Percentiles rank a stretch among this genome's conserved stretches.
Evolutionary conservation across 2,888 invertebrate genomes (phyloP).

Genomic region (Lamproptera curius): DNA sequence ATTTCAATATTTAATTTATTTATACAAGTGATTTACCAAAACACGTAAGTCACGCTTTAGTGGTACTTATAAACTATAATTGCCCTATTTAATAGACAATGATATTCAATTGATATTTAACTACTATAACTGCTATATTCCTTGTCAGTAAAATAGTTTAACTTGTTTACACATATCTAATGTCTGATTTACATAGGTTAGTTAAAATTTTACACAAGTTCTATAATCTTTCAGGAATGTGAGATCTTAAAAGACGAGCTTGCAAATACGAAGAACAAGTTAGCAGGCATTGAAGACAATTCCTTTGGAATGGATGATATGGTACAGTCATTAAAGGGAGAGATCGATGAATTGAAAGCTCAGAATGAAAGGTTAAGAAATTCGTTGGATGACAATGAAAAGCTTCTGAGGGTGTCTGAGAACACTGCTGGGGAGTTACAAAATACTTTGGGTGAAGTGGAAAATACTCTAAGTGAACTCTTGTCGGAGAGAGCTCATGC

Average conservation of each 20-base stretch:
- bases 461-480: slow-evolving; percentile 83
- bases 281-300: slow-evolving; percentile 82
- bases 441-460: slow-evolving; percentile 84
- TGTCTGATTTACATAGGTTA: too few species aligned
- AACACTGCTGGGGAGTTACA: slow-evolving; percentile 90
- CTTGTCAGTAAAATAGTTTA: too few species aligned
- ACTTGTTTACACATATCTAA: too few species aligned
- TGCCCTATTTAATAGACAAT: too few species aligned
- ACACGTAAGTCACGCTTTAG: too few species aligned
- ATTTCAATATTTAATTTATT: too few species aligned
- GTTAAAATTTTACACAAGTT: not conserved
- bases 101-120: too few species aligned
- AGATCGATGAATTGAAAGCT: slow-evolving; percentile 76
- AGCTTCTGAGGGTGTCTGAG: slow-evolving; percentile 81
- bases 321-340: slow-evolving; percentile 81
- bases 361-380: slow-evolving; percentile 82
- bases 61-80: too few species aligned
- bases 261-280: slow-evolving; percentile 74
- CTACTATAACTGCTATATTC: too few species aligned
- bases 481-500: slow-evolving; percentile 62
- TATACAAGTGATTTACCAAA: too few species aligned
- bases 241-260: slow-evolving; percentile 81
- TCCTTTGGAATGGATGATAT: slow-evolving; percentile 86
- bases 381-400: slow-evolving; percentile 81
- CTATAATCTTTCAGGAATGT: slow-evolving; percentile 74